Base-by-base conservation (phyloP, 2,113 vertebrate species). In the Lepisosteus oculatus region DNA sequence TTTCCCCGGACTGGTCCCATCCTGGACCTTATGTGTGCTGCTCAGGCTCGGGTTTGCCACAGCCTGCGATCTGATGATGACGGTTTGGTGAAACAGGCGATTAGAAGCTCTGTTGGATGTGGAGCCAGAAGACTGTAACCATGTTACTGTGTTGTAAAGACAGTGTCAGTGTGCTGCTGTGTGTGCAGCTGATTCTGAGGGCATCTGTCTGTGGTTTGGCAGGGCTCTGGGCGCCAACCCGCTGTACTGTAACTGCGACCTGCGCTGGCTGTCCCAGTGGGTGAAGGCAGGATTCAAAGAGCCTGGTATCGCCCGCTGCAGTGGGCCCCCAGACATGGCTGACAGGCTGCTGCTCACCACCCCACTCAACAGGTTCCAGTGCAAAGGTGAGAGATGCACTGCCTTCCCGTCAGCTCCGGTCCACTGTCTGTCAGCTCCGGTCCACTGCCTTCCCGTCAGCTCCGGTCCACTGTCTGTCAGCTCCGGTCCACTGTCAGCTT, bases 181-280 rank as follows among this genome's bases (percentile, higher is more conserved):
- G 47, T 51, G 47, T 51, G 47, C 8, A 9, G 47, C 9, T 9
- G 9, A 9, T 51, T 2, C 47, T 51, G 9, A 51, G 9, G 5
- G 3, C 4, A 3, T 17, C 29, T n/a, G 6, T 6, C 9, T 61
- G 54, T 5, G 55, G 47, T 55, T 15, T 6, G 15, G 8, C 4
- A 99, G 97, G 78, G 97, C 97, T 0, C 91, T 99, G 4, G 97
- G 97, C 14, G 97, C 97, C 77, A 99, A 99, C 84, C 97, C 97
- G 0, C 84, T 99, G 68, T 94, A 98, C 80, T 99, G 97, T 43
- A 96, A 99, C 76, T 99, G 97, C 79, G 92, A 88, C 78, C 91
- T 99, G 76, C 95, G 94, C 67, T 99, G 97, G 97, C 91, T 99
- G n/a, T 99, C 97, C 0, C 96, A 98, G 86, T 99, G 97, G 97